Conservation (phyloP, 2,797 vertebrate genomes). For the Morus bassanus region DNA sequence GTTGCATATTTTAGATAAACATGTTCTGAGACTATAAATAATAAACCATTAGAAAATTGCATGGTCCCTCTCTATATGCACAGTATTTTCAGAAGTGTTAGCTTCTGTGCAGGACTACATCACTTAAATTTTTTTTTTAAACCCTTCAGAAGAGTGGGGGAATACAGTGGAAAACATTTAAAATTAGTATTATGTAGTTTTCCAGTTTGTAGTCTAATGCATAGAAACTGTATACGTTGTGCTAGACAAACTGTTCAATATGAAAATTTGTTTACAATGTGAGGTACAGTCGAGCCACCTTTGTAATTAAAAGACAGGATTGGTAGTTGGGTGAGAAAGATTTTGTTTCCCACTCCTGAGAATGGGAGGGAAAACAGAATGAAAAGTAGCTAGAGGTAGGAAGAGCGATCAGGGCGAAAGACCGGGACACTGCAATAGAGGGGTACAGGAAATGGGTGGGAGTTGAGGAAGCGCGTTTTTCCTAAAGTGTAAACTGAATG, state of each 20-base stretch:
- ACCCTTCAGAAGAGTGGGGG: neutral
- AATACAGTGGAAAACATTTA: neutral
- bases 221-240: neutral
- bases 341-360: neutral
- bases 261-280: neutral
- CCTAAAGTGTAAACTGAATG: neutral
- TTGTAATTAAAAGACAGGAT: no score
- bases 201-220: neutral
- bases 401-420: neutral
- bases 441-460: neutral
- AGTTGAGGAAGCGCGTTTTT: neutral
- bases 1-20: neutral
- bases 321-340: neutral
- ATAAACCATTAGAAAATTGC: neutral
- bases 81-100: neutral
- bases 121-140: neutral
- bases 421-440: neutral
- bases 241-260: neutral
- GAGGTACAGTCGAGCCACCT: no score
- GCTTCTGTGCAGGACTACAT: neutral
- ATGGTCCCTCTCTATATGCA: neutral
- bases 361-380: neutral
- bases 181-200: neutral
- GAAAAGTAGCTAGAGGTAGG: neutral
- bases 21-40: neutral